phyloP scores from a whole-genome alignment of 2,113 vertebrate species.

The Cinclus mexicanus region DNA sequence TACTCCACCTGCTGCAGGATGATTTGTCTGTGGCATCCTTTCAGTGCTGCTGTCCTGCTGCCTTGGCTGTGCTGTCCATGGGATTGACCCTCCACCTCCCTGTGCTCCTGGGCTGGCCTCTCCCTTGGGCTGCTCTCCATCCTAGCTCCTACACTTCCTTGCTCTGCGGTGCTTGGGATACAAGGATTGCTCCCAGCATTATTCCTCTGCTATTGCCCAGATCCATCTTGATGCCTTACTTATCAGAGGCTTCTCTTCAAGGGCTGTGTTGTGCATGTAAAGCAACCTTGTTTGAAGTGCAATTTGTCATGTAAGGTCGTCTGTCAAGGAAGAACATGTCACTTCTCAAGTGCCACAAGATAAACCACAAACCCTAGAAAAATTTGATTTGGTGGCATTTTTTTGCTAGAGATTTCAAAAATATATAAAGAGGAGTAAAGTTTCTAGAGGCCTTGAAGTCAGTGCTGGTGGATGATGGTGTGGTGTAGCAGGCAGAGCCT shows the following conservation, averaged over 20 bases:
- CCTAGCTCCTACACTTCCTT: not conserved
- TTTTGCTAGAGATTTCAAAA: not conserved
- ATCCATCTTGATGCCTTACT: not conserved
- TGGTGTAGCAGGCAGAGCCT: not conserved
- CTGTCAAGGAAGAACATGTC: not conserved
- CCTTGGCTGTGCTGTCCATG: not conserved
- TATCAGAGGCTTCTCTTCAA: not conserved
- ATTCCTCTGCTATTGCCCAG: not conserved
- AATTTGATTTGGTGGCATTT: not conserved
- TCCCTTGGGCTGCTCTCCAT: not conserved
- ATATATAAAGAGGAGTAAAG: not conserved
- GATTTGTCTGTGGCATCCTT: not conserved
- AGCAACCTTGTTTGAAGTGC: not conserved
- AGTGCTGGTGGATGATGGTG: not conserved
- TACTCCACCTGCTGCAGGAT: not conserved
- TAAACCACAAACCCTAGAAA: not conserved
- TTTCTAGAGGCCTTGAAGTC: not conserved
- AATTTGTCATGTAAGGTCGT: not conserved
- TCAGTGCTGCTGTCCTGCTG: not conserved
- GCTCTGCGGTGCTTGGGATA: not conserved
- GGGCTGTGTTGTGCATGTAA: not conserved
- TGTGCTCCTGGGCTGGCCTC: not conserved
- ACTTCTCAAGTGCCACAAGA: not conserved
- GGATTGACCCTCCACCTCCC: not conserved
- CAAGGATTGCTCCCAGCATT: not conserved